phyloP scores from a whole-genome alignment of 30 jellyfish, hydroid and myxozoan species.

The Aurelia sp. region DNA sequence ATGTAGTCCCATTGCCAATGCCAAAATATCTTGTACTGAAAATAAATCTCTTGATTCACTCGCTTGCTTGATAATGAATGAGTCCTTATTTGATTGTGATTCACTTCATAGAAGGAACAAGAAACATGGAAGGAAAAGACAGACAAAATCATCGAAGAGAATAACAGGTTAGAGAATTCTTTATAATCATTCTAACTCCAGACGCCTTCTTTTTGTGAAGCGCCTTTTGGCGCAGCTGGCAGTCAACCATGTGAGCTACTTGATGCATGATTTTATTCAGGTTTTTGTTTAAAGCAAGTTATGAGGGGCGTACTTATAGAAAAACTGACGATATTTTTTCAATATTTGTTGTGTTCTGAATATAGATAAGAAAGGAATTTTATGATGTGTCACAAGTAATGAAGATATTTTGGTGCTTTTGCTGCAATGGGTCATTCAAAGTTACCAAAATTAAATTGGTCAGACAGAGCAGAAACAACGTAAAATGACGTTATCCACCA shows the following conservation, averaged over 20 bases:
- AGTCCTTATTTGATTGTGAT: background rate
- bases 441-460: too few relatives aligned
- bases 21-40: background rate
- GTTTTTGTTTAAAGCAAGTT: too few relatives aligned
- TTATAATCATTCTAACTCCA: too few relatives aligned
- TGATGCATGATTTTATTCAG: background rate
- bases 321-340: too few relatives aligned
- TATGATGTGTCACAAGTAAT: too few relatives aligned
- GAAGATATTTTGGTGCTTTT: too few relatives aligned
- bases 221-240: background rate
- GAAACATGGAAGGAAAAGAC: constrained; percentile 73
- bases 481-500: too few relatives aligned
- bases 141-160: constrained; percentile 80
- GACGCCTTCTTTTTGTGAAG: background rate
- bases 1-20: background rate
- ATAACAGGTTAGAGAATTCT: constrained; percentile 62
- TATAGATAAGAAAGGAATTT: too few relatives aligned
- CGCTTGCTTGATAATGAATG: background rate
- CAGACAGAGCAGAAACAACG: too few relatives aligned
- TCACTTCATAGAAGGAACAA: constrained; percentile 72
- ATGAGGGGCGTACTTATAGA: too few relatives aligned
- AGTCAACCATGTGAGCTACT: background rate
- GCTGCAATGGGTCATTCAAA: too few relatives aligned
- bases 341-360: too few relatives aligned
- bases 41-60: background rate